These are phyloP conservation scores for Tuta absoluta DNA, from an alignment of 2,888 invertebrate species.

Conservation along the genomic window DNA sequence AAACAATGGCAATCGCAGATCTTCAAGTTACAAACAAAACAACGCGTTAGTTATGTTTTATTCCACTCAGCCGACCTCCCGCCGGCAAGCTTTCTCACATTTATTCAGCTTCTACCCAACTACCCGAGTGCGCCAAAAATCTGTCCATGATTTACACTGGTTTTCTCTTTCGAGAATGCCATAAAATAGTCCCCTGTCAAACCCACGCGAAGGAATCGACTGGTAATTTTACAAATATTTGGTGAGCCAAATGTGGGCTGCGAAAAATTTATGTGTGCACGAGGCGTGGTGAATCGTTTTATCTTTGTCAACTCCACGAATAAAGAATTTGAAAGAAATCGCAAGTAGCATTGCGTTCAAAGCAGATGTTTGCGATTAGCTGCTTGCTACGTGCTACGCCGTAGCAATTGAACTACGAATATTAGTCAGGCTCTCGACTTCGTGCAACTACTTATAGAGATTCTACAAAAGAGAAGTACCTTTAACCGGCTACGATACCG, in stretches of 20 bases:
- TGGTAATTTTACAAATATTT: conserved; percentile 68
- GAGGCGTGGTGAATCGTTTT: conserved; percentile 26
- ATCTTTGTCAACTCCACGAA: background rate
- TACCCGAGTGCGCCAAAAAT: conserved; percentile 45
- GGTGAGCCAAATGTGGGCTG: conserved; percentile 41
- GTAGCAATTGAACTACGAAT: too few species aligned
- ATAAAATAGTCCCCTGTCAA: conserved; percentile 75
- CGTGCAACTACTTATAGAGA: too few species aligned
- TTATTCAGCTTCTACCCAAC: conserved; percentile 21
- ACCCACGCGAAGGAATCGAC: conserved; percentile 54
- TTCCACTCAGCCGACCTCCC: conserved; percentile 16
- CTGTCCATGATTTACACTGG: conserved; percentile 67
- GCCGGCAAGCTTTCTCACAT: conserved; percentile 8
- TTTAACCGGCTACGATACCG: too few species aligned
- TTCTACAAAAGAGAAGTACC: too few species aligned
- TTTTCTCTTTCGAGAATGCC: conserved; percentile 61
- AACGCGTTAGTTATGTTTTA: conserved; percentile 3
- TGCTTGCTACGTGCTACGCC: conserved; percentile 3
- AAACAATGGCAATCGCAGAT: background rate
- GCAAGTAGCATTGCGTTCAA: too few species aligned
- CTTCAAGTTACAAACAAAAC: conserved; percentile 4
- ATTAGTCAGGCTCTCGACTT: too few species aligned
- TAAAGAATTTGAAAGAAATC: background rate
- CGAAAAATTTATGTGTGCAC: conserved; percentile 43
- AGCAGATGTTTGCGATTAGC: background rate